These are phyloP conservation scores for Corythoichthys haematopterus DNA, from an alignment of 2,113 vertebrate species.

Conservation along the genomic window DNA sequence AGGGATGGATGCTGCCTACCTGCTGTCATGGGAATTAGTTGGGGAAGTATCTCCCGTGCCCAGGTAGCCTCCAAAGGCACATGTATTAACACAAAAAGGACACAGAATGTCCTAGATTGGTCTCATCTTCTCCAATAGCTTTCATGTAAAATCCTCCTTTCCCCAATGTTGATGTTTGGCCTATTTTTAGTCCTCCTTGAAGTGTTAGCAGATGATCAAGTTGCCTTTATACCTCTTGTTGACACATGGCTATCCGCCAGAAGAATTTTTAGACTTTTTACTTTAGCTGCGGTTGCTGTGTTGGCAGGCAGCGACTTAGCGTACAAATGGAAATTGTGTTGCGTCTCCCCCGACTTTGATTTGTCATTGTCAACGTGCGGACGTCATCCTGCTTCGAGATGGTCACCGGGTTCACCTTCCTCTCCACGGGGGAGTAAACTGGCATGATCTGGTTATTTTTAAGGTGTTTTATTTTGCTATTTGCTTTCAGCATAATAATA, in stretches of 20 bases:
- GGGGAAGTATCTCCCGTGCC: constrained; percentile 19
- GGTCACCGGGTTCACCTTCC: constrained; percentile 35
- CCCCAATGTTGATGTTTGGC: constrained; percentile 1
- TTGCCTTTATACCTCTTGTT: constrained; percentile 24
- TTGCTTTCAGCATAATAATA: constrained; percentile 30
- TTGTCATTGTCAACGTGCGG: constrained; percentile 40
- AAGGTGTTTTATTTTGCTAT: constrained; percentile 4
- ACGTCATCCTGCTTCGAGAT: constrained; percentile 20
- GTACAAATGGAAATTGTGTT: constrained; percentile 20
- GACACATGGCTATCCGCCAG: constrained; percentile 29
- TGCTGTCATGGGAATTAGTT: constrained; percentile 43
- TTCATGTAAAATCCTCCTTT: constrained; percentile 11
- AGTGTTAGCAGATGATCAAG: constrained; percentile 21
- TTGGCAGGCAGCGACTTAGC: constrained; percentile 33
- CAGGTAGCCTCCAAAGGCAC: constrained; percentile 27
- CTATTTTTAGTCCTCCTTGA: constrained; percentile 25
- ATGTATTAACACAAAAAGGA: constrained; percentile 7
- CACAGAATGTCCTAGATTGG: constrained; percentile 8
- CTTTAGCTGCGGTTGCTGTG: constrained; percentile 24
- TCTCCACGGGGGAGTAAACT: constrained; percentile 19
- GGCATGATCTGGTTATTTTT: constrained; percentile 13
- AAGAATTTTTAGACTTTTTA: constrained; percentile 36
- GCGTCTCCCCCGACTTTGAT: constrained; percentile 42
- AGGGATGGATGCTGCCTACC: constrained; percentile 20
- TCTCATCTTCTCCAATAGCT: constrained; percentile 5